Evolutionary conservation across 2,797 vertebrate species (phyloP).

Genomic region (Momotus momota): DNA sequence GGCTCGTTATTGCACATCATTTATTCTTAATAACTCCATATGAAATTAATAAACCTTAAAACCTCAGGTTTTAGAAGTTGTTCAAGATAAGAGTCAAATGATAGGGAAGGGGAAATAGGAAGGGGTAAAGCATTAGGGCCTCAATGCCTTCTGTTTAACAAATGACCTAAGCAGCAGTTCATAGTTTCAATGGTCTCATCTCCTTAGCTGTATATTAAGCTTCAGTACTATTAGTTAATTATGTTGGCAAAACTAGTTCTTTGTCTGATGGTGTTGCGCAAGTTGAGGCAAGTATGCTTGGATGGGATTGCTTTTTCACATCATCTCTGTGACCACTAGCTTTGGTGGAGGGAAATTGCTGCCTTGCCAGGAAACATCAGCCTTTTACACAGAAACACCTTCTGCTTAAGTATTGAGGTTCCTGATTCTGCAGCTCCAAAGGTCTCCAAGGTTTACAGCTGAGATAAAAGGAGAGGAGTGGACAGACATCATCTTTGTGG

Average conservation of each 20-base stretch:
- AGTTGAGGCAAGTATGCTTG: not conserved
- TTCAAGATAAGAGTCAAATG: conserved; percentile 2
- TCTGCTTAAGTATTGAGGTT: not conserved
- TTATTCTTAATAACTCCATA: conserved; percentile 61
- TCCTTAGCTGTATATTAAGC: not conserved
- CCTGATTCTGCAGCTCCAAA: not conserved
- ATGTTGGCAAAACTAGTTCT: not conserved
- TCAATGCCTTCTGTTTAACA: not conserved
- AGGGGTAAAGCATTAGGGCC: not conserved
- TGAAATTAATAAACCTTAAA: conserved; percentile 70
- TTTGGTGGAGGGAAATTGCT: not conserved
- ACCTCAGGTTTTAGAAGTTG: conserved; percentile 36
- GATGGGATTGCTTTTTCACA: not conserved
- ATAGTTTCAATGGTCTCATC: not conserved
- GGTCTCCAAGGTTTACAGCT: not conserved
- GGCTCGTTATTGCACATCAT: conserved; percentile 46
- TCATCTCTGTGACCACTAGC: not conserved
- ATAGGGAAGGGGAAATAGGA: not conserved
- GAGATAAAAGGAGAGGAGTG: not conserved
- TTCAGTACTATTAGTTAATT: not conserved
- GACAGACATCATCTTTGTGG: not conserved
- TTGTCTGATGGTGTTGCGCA: not conserved
- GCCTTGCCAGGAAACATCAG: not conserved
- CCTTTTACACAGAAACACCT: not conserved
- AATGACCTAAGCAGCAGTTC: not conserved